phyloP scores from a whole-genome alignment of 2,888 invertebrate species.

The Tenthredo scrophulariae region DNA sequence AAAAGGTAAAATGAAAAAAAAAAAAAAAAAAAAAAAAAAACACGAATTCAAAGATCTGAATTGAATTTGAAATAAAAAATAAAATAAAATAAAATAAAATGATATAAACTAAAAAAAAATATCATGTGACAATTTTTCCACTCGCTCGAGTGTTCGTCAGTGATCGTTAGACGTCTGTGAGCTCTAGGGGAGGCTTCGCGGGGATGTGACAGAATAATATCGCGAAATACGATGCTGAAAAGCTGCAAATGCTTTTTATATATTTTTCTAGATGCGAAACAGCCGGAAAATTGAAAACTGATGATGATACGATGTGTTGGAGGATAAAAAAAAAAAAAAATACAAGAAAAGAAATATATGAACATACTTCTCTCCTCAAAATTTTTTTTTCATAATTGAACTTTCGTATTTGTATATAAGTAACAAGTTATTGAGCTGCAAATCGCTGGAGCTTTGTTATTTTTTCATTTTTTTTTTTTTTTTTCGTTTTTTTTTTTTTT shows the following conservation, averaged over 20 bases:
- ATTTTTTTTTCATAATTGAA: neutral
- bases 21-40: neutral
- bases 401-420: neutral
- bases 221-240: neutral
- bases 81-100: neutral
- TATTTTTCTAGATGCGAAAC: neutral
- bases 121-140: neutral
- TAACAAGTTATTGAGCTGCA: neutral
- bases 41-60: neutral
- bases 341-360: no score
- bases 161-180: slow-evolving; percentile 3
- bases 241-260: neutral
- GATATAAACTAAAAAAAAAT: neutral
- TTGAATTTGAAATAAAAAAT: neutral
- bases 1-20: no score
- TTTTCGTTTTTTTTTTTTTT: neutral
- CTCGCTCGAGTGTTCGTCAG: neutral
- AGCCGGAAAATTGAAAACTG: neutral
- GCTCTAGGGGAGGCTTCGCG: neutral
- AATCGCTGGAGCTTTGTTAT: neutral
- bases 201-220: neutral
- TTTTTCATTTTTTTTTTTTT: neutral
- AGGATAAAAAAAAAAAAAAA: neutral
- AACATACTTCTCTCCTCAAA: neutral
- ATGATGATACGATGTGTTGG: neutral